Evolutionary conservation across 2,888 invertebrate species (phyloP), one percentile per base, ranked within the genome.

Genomic region (Cryptocephalus moraei): DNA sequence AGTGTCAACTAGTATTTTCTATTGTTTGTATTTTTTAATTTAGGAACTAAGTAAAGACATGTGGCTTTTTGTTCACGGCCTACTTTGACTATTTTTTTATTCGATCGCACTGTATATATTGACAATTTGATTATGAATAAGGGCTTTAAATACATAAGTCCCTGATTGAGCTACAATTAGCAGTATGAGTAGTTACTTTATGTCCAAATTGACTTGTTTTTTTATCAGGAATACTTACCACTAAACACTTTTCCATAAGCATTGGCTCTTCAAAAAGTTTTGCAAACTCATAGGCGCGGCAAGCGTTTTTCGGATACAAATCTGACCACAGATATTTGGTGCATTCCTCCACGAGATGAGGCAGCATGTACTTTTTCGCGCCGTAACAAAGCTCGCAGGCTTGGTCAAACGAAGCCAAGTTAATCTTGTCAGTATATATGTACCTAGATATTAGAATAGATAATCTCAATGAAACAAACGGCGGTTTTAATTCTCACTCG

Each of bases 301-400:
- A 90, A 0, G 87, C 90, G 69, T 89, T 90, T 60, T 82, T 82
- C 0, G 88, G 84, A 49, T 82, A 80, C 34, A 86, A 68, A 65
- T 86, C 85, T 0, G 84, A 82, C 88, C 89, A 90, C n/a, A 91
- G 71, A 61, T 82, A 90, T 52, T 82, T 79, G 0, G 88, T 90
- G 63, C 91, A 91, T 57, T 86, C 83, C 54, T 88, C 84, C 0
- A 90, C 87, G 8, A 91, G 74, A 66, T 84, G 82, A 0, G 90
- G 90, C 46, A 91, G 67, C 84, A 91, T 86, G 60, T 91, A 91
- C 62, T 91, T 91, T 62, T 91, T 91, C 9, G 89, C 90, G 46
- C 86, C 88, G 66, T 91, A 91, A 63, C 90, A 91, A 33, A 91
- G 67, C 60, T 91, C 90, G 65, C 89, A 90, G 0, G 89, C 90